Percentiles rank a stretch among this genome's conserved stretches.
These are phyloP conservation scores for Apodemus agrarius DNA, from an alignment of 2,797 vertebrate genomes.

Conservation along the genomic window DNA sequence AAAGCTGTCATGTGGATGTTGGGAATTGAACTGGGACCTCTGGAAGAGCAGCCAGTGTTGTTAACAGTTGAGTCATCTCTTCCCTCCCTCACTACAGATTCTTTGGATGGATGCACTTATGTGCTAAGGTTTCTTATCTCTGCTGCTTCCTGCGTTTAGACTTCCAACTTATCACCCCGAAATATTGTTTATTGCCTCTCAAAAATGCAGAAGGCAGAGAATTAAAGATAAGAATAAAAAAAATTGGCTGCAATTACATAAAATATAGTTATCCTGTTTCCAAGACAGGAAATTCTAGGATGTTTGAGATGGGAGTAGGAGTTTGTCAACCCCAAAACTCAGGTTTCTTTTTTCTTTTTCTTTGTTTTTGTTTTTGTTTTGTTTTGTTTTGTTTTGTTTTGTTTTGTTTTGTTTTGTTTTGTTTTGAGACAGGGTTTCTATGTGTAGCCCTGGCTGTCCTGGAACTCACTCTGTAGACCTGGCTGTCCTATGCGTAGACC, in stretches of 20 bases:
- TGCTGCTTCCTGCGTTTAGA: not conserved
- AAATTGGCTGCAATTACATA: slow-evolving; percentile 34
- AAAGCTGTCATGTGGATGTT: not conserved
- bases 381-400: too few species aligned
- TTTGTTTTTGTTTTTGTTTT: too few species aligned
- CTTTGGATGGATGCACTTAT: slow-evolving; percentile 14
- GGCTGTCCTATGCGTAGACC: too few species aligned
- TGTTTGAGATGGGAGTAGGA: not conserved
- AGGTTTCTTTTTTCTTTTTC: not conserved
- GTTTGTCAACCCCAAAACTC: not conserved
- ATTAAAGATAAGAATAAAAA: slow-evolving; percentile 56
- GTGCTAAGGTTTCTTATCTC: not conserved
- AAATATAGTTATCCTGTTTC: not conserved
- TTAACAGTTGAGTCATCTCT: not conserved
- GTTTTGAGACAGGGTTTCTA: too few species aligned
- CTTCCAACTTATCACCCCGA: slow-evolving; percentile 8
- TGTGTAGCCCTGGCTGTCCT: too few species aligned
- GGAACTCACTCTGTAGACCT: too few species aligned
- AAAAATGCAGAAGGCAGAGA: slow-evolving; percentile 52
- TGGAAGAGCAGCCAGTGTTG: not conserved
- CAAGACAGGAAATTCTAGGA: not conserved
- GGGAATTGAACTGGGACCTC: not conserved
- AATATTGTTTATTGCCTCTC: slow-evolving; percentile 44
- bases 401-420: too few species aligned
- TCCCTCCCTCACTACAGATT: not conserved